phyloP scores from a whole-genome alignment of 2,888 invertebrate species.

The Ophion obscuratus region DNA sequence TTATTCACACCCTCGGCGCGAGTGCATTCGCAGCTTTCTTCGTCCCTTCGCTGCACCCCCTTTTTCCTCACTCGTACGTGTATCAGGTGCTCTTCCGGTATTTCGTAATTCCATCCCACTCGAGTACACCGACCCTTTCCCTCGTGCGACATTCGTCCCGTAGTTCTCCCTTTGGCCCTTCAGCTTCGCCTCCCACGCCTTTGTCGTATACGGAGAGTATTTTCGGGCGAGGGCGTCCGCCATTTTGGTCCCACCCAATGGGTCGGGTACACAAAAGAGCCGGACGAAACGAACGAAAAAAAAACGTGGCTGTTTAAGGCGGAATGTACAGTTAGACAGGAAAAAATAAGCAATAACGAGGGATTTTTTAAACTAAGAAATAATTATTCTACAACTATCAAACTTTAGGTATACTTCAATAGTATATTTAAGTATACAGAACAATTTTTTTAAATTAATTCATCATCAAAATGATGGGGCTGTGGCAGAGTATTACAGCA shows the following conservation, averaged over 20 bases:
- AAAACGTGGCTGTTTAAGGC: neutral
- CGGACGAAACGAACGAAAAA: neutral
- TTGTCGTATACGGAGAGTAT: neutral
- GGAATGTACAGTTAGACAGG: too few species aligned
- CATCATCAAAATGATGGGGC: too few species aligned
- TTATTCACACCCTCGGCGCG: conserved; percentile 81
- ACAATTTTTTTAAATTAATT: too few species aligned
- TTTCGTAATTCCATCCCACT: conserved; percentile 16
- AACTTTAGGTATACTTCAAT: too few species aligned
- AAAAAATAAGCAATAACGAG: too few species aligned
- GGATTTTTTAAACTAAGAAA: too few species aligned
- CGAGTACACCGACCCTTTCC: conserved; percentile 1
- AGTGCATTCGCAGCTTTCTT: conserved; percentile 71
- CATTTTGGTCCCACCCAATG: neutral
- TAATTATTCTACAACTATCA: too few species aligned
- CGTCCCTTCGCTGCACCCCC: conserved; percentile 36
- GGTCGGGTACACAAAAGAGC: neutral
- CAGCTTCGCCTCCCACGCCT: neutral
- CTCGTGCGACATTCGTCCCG: neutral
- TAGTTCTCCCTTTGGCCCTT: too few species aligned
- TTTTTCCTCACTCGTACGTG: conserved; percentile 19
- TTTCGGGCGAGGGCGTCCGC: neutral
- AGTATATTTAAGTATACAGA: too few species aligned
- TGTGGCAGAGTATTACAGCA: too few species aligned
- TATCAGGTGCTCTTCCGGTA: conserved; percentile 21